Evolutionary conservation across 1,140 invertebrate species (phyloP), one percentile per base, ranked within the genome.

Genomic region (Triops longicaudatus): DNA sequence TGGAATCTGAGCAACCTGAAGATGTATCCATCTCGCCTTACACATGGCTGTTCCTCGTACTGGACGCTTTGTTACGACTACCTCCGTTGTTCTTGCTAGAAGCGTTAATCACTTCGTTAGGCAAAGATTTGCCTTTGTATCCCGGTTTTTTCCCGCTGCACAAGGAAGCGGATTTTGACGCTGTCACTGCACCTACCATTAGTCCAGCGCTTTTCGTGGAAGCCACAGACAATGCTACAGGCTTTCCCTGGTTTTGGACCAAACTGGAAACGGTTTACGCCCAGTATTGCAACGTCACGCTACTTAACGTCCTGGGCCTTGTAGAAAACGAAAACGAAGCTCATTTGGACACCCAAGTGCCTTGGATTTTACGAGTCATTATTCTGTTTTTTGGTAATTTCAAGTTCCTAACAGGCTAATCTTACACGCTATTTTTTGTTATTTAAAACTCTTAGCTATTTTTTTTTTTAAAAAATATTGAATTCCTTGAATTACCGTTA

Each of bases 151-250:
- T 78, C 11, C 77, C 77, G 6, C 22, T 77, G 41, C 76, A 77
- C 44, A 78, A 75, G 22, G 78, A 78, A 73, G 77, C 78, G 12
- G 76, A 78, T 28, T 78, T 79, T 71, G 76, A 79, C 26, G 74
- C 31, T 73, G 50, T 78, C 26, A 76, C 73, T 17, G 78, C 77
- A 7, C 44, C 63, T n/a, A 17, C 73, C 3, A 22, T 78, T n/a
- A 77, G 73, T 28, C 76, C 77, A 17, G 77, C 41, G 37, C 31
- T 79, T 42, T 27, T 50, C 27, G 43, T 72, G 31, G 31, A 28
- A 27, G 14, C 37, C 22, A 31, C 28, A n/a, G 28, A 31, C 26
- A 12, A 14, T 31, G 14, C n/a, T 37, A 14, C 37, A 11, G 37
- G 43, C 43, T 43, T 71, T 75, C 37, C 37, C 17, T 44, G 26